Conservation (phyloP, 2,888 invertebrate species). For the Bursaphelenchus okinawaensis region DNA sequence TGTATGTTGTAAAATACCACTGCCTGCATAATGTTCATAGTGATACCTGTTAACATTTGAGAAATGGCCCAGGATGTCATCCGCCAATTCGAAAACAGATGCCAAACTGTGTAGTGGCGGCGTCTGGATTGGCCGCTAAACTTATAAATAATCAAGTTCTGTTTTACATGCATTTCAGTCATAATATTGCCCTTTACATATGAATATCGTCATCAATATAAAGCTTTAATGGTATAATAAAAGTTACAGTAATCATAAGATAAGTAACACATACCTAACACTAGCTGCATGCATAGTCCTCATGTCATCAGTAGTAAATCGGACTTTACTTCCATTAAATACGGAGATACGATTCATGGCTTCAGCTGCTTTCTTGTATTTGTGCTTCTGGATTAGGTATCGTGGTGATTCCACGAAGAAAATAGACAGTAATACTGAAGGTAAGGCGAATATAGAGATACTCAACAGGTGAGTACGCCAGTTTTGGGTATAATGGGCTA, state of each 20-base stretch:
- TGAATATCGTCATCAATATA: background rate
- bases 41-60: slow-evolving; percentile 25
- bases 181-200: slow-evolving; percentile 8
- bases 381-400: slow-evolving; percentile 19
- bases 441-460: slow-evolving; percentile 16
- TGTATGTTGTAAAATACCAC: slow-evolving; percentile 29
- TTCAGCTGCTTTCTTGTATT: slow-evolving; percentile 16
- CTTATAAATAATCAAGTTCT: background rate
- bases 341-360: slow-evolving; percentile 22
- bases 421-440: slow-evolving; percentile 15
- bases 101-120: slow-evolving; percentile 21
- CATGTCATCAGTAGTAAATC: slow-evolving; percentile 22
- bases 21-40: slow-evolving; percentile 20
- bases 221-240: background rate
- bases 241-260: background rate
- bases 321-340: slow-evolving; percentile 17
- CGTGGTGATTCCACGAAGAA: slow-evolving; percentile 21
- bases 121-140: slow-evolving; percentile 3
- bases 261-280: background rate
- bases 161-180: background rate
- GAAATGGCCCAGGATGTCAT: slow-evolving; percentile 23
- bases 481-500: slow-evolving; percentile 12
- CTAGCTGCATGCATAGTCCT: slow-evolving; percentile 9
- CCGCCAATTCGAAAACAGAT: slow-evolving; percentile 22
- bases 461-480: slow-evolving; percentile 19